phyloP scores from a whole-genome alignment of 2,888 invertebrate genomes.

The Leucania comma region DNA sequence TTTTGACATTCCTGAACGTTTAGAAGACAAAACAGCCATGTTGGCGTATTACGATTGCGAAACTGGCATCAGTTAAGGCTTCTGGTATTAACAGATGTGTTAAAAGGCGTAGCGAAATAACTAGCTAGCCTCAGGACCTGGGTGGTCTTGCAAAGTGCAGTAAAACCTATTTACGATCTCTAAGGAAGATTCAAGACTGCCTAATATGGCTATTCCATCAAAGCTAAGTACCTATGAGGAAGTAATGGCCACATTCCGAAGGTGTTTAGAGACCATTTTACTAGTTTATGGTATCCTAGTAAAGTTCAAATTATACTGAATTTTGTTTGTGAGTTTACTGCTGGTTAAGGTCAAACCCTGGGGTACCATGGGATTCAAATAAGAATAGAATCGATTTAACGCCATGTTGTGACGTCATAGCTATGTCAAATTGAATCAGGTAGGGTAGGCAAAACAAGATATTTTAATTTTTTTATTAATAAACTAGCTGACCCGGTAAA shows the following conservation, averaged over 20 bases:
- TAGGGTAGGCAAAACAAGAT: too few relatives aligned
- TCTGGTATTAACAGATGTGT: background rate
- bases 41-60: too few relatives aligned
- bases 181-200: constrained; percentile 12
- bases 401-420: too few relatives aligned
- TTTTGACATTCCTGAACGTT: background rate
- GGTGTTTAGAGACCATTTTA: constrained; percentile 10
- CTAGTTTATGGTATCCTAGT: constrained; percentile 31
- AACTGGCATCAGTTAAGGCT: background rate
- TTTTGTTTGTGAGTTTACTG: constrained; percentile 15
- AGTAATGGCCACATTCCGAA: constrained; percentile 25
- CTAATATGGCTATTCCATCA: constrained; percentile 32
- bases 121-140: constrained; percentile 8
- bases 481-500: too few relatives aligned
- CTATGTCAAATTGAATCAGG: too few relatives aligned
- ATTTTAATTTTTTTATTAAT: too few relatives aligned
- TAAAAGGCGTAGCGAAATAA: background rate
- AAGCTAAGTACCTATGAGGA: constrained; percentile 6
- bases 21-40: background rate
- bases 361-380: background rate
- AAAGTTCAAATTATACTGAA: constrained; percentile 9
- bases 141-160: constrained; percentile 30
- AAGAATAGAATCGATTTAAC: too few relatives aligned
- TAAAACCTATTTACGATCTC: constrained; percentile 43
- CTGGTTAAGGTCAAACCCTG: background rate